A percentile compares a stretch with the other conserved stretches of the same genome.
Evolutionary conservation across 2,797 vertebrate species (phyloP).

Genomic region (Lepilemur ruficaudatus): DNA sequence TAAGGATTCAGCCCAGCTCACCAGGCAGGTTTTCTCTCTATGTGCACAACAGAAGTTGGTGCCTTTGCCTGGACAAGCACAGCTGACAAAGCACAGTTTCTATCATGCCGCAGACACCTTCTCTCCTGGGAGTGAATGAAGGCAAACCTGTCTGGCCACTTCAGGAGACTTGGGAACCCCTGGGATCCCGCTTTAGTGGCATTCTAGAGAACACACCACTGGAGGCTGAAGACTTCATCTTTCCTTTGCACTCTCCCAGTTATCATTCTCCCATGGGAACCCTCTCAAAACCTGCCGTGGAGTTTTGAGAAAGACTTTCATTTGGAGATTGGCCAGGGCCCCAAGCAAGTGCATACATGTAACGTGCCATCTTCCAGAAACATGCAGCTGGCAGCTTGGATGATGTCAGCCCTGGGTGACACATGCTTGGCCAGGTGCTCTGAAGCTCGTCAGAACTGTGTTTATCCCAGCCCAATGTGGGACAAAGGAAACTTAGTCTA

Average conservation of each 20-base stretch:
- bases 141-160: neutral
- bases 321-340: neutral
- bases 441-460: neutral
- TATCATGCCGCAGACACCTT: neutral
- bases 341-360: accelerated
- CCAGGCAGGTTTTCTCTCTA: neutral
- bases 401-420: neutral
- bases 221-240: neutral
- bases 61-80: neutral
- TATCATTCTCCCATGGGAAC: neutral
- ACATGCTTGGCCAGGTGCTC: neutral
- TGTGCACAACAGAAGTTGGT: accelerated
- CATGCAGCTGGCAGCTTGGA: no score
- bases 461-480: neutral
- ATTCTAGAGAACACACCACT: accelerated
- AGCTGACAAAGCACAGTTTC: neutral
- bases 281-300: neutral
- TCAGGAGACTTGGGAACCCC: neutral
- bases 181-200: accelerated
- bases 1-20: neutral
- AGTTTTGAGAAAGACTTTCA: neutral
- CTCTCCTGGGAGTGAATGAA: neutral
- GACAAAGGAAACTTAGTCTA: neutral
- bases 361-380: accelerated
- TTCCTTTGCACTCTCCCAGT: accelerated